Conservation (phyloP, 2,888 invertebrate species). For the Catocala fraxini region DNA sequence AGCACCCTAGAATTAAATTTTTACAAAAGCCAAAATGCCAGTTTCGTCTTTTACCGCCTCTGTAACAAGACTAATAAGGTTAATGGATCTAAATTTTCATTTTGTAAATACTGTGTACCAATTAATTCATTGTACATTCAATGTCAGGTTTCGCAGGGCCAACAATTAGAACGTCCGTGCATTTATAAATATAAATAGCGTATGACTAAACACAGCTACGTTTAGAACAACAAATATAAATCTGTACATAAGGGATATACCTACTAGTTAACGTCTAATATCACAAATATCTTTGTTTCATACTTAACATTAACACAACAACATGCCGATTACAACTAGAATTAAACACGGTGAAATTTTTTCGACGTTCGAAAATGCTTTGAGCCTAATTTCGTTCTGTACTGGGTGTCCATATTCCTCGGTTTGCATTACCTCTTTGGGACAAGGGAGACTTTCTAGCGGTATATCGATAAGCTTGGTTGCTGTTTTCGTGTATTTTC, state of each 20-base stretch:
- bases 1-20: background rate
- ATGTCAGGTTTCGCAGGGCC: constrained; percentile 6
- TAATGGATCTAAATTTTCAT: constrained; percentile 24
- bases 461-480: constrained; percentile 78
- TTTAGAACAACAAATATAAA: constrained; percentile 56
- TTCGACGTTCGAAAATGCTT: constrained; percentile 73
- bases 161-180: constrained; percentile 23
- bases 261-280: constrained; percentile 75
- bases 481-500: constrained; percentile 66
- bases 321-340: constrained; percentile 55
- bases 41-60: constrained; percentile 2
- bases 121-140: constrained; percentile 20
- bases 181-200: constrained; percentile 27
- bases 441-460: constrained; percentile 78
- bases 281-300: constrained; percentile 77
- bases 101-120: constrained; percentile 2
- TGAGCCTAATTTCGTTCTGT: constrained; percentile 82
- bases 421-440: constrained; percentile 79
- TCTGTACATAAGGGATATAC: constrained; percentile 62
- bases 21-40: background rate
- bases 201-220: constrained; percentile 47
- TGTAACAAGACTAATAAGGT: constrained; percentile 28
- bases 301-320: constrained; percentile 61
- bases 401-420: constrained; percentile 82
- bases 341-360: constrained; percentile 62